These are phyloP conservation scores for Grallaria varia DNA, from an alignment of 2,113 vertebrate genomes.

Conservation along the genomic window DNA sequence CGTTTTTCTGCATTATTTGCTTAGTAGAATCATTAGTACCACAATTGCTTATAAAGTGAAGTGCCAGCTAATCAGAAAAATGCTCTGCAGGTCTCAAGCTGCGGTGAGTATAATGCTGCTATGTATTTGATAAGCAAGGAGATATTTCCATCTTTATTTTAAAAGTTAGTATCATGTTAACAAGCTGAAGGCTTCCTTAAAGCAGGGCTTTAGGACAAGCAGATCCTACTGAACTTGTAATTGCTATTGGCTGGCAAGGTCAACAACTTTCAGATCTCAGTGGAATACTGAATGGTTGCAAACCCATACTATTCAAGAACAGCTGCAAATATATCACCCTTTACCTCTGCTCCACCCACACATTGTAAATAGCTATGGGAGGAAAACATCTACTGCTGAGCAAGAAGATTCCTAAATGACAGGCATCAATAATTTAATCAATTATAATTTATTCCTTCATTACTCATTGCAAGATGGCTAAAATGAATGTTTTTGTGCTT, in stretches of 20 bases:
- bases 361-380: background rate
- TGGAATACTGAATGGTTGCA: background rate
- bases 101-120: background rate
- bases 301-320: background rate
- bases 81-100: background rate
- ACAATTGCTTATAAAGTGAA: background rate
- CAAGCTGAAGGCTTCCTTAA: background rate
- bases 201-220: background rate
- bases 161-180: background rate
- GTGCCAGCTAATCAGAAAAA: background rate
- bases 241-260: constrained; percentile 11
- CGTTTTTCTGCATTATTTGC: background rate
- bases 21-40: background rate
- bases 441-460: constrained; percentile 8
- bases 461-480: background rate
- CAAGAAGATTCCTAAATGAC: background rate
- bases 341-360: background rate
- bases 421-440: constrained; percentile 18
- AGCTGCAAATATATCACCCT: background rate
- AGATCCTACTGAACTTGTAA: background rate
- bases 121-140: background rate
- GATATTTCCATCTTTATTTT: background rate
- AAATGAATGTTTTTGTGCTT: background rate
- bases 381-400: constrained; percentile 18
- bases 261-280: background rate